Evolutionary conservation across 2,113 vertebrate species (phyloP).

Genomic region (Myodes glareolus): DNA sequence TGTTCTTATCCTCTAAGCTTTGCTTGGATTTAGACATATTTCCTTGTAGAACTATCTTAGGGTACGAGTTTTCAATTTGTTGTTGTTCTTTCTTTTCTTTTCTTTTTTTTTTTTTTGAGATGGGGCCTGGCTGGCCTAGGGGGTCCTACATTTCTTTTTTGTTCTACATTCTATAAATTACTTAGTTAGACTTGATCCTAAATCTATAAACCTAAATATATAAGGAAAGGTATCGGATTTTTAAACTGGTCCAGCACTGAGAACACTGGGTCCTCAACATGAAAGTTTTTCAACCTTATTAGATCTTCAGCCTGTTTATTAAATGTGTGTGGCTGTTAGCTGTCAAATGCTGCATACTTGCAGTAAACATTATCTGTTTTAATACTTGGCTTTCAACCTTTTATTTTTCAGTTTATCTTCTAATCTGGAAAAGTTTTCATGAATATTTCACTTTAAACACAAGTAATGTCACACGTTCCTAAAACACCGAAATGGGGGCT

Average conservation of each 20-base stretch:
- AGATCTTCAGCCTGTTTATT: not conserved
- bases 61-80: not conserved
- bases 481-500: conserved; percentile 71
- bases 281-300: not conserved
- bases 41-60: not conserved
- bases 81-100: not conserved
- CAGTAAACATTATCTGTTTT: conserved; percentile 50
- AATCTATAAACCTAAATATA: conserved; percentile 4
- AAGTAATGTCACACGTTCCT: conserved; percentile 44
- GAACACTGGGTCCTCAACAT: not conserved
- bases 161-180: not conserved
- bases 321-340: conserved; percentile 4
- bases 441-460: conserved; percentile 61
- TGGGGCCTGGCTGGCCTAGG: not conserved
- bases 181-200: not conserved
- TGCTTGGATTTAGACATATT: not conserved
- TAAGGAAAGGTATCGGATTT: not conserved
- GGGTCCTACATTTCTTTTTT: not conserved
- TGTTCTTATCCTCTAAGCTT: not conserved
- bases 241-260: not conserved
- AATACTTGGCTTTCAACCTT: conserved; percentile 59
- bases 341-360: not conserved
- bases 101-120: not conserved
- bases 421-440: conserved; percentile 65
- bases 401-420: conserved; percentile 64